Evolutionary conservation across 1,140 invertebrate species (phyloP).

Genomic region (Linepithema humile): DNA sequence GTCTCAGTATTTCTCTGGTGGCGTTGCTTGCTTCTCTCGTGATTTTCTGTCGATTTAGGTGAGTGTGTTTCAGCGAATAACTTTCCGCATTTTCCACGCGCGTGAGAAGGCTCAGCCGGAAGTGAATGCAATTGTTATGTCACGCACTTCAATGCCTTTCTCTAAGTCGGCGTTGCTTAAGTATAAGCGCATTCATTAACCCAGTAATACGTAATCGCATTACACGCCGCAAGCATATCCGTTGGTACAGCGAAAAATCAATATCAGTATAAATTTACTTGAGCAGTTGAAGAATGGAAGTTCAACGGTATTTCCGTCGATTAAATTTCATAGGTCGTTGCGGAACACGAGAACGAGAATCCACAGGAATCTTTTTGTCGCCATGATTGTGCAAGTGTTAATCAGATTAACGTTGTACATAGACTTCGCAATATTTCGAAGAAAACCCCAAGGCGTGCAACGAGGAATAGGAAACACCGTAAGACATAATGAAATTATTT

Average conservation of each 20-base stretch:
- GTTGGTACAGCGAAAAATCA: too few relatives aligned
- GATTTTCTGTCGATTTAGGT: conserved; percentile 94
- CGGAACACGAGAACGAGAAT: conserved; percentile 94
- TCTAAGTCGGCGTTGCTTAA: too few relatives aligned
- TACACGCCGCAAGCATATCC: too few relatives aligned
- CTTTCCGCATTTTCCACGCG: background rate
- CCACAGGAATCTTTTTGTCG: conserved; percentile 94
- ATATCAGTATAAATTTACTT: too few relatives aligned
- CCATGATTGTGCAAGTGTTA: conserved; percentile 93
- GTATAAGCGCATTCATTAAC: too few relatives aligned
- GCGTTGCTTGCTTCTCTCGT: conserved; percentile 90
- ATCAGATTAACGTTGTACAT: conserved; percentile 94
- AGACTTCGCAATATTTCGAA: conserved; percentile 88
- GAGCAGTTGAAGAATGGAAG: too few relatives aligned
- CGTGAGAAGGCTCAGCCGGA: background rate
- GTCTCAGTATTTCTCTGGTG: conserved; percentile 91
- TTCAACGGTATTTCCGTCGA: background rate
- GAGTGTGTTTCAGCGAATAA: conserved; percentile 69
- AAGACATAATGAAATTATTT: conserved; percentile 74
- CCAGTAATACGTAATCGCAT: too few relatives aligned
- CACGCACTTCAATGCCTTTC: too few relatives aligned
- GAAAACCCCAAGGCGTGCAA: conserved; percentile 70
- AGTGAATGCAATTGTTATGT: too few relatives aligned
- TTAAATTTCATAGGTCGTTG: conserved; percentile 86
- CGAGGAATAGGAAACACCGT: conserved; percentile 92